These are phyloP conservation scores for Ctenodactylus gundi DNA, from an alignment of 2,113 vertebrate species.

Conservation along the genomic window DNA sequence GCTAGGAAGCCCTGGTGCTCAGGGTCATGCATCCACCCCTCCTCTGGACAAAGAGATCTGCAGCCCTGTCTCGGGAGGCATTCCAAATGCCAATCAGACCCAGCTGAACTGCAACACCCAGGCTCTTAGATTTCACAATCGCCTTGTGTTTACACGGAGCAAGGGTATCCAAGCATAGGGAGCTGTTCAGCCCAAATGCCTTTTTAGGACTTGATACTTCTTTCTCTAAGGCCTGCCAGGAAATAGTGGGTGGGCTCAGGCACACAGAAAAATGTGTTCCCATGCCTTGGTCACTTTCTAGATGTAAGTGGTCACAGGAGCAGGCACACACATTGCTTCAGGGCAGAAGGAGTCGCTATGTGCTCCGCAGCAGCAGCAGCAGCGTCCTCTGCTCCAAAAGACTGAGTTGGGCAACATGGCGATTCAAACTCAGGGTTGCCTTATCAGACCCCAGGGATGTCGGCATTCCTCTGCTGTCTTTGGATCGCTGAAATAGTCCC, in stretches of 20 bases:
- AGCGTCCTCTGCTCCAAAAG: slow-evolving; percentile 7
- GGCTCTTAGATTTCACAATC: slow-evolving; percentile 60
- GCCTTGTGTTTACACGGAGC: slow-evolving; percentile 59
- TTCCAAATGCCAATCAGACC: slow-evolving; percentile 46
- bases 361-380: neutral
- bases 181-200: slow-evolving; percentile 33
- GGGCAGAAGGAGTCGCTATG: neutral
- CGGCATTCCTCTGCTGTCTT: neutral
- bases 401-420: neutral
- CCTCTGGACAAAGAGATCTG: slow-evolving; percentile 46
- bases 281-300: neutral
- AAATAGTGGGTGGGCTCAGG: slow-evolving; percentile 57
- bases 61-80: neutral
- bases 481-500: neutral
- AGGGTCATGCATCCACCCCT: neutral
- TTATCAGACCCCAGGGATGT: neutral
- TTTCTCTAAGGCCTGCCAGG: slow-evolving; percentile 22
- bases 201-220: slow-evolving; percentile 55
- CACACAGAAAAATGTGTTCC: slow-evolving; percentile 43
- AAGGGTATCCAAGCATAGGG: slow-evolving; percentile 58
- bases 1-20: neutral
- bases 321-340: neutral
- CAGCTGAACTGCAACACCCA: slow-evolving; percentile 18
- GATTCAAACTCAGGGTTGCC: slow-evolving; percentile 48
- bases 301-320: neutral